phyloP scores from a whole-genome alignment of 2,888 invertebrate genomes.

The Pristionchus entomophagus region DNA sequence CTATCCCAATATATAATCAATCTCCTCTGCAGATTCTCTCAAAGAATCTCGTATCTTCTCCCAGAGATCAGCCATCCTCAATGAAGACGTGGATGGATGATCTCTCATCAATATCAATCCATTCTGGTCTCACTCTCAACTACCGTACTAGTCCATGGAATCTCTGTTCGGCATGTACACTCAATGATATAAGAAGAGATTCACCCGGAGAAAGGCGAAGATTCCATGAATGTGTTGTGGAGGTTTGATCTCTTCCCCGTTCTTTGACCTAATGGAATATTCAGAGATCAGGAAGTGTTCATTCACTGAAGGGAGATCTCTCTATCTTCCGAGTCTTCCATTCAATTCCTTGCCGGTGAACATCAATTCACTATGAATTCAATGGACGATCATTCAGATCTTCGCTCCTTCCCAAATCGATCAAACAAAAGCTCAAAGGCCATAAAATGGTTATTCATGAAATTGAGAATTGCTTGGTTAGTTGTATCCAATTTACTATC shows the following conservation, averaged over 20 bases:
- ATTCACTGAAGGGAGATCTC: not conserved
- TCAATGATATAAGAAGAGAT: not conserved
- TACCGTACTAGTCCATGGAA: not conserved
- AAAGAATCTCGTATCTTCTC: not conserved
- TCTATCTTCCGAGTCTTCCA: constrained; percentile 39
- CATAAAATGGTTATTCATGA: not conserved
- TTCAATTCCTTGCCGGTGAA: constrained; percentile 37
- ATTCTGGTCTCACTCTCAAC: not conserved
- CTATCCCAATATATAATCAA: not conserved
- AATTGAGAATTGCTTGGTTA: not conserved
- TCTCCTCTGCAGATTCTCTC: not conserved
- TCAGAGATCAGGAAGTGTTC: constrained; percentile 17
- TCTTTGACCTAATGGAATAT: not conserved
- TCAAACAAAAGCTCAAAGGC: not conserved
- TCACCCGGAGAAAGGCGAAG: not conserved
- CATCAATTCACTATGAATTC: not conserved
- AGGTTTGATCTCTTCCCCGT: not conserved
- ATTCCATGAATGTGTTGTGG: not conserved
- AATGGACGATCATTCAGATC: not conserved
- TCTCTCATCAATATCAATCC: not conserved
- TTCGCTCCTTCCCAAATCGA: constrained; percentile 1
- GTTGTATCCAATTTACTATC: not conserved
- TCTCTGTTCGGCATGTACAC: constrained; percentile 31
- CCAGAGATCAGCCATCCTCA: not conserved
- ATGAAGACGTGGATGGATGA: not conserved